A percentile compares a stretch with the other conserved stretches of the same genome.
These are phyloP conservation scores for Apomyelois bistriatella DNA, from an alignment of 2,888 invertebrate species.

Conservation along the genomic window DNA sequence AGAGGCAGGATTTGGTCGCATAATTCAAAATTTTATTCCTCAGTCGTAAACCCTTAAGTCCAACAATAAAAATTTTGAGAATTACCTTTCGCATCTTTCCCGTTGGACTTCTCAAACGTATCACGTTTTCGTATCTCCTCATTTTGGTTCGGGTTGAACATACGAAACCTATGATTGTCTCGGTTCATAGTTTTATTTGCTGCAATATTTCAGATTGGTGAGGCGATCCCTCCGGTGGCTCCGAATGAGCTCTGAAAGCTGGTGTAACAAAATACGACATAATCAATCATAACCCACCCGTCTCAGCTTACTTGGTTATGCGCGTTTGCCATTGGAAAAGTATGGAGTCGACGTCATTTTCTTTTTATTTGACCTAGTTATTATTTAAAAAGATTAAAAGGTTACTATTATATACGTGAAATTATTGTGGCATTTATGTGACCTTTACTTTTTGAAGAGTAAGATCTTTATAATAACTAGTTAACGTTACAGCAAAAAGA, in stretches of 20 bases:
- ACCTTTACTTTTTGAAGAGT: no score
- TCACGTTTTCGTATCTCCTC: constrained; percentile 38
- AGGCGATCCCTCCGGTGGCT: constrained; percentile 19
- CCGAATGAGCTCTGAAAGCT: constrained; percentile 45
- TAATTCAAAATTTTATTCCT: constrained; percentile 21
- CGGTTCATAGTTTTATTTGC: constrained; percentile 36
- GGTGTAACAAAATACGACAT: constrained; percentile 58
- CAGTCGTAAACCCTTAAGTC: constrained; percentile 10
- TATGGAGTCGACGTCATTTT: constrained; percentile 39
- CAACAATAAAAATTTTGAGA: background rate
- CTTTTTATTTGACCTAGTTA: constrained; percentile 1
- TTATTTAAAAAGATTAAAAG: background rate
- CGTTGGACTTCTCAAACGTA: constrained; percentile 32
- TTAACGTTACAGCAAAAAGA: no score
- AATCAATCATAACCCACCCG: constrained; percentile 71
- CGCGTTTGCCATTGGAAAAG: constrained; percentile 49
- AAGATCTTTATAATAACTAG: no score
- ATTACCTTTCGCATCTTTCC: constrained; percentile 35
- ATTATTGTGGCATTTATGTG: no score
- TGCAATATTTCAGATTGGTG: constrained; percentile 21
- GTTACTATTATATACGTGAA: no score
- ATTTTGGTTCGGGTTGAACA: constrained; percentile 50
- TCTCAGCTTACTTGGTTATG: constrained; percentile 62
- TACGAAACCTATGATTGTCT: constrained; percentile 37
- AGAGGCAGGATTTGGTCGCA: constrained; percentile 18